These are phyloP conservation scores for Entomobrya multifasciata DNA, from an alignment of 2,888 invertebrate species.

Conservation along the genomic window DNA sequence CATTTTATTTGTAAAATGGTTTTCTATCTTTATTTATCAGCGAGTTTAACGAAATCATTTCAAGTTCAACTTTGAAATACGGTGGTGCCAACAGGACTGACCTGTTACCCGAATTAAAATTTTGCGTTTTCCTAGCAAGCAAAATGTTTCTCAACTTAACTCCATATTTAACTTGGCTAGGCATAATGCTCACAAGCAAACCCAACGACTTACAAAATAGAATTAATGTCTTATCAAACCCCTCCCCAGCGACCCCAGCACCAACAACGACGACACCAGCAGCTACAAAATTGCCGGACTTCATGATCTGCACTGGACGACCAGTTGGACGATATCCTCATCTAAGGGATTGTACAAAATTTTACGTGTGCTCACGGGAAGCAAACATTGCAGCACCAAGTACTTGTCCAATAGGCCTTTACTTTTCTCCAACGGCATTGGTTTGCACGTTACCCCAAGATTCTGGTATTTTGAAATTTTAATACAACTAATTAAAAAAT, in stretches of 20 bases:
- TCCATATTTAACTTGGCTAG: slow-evolving; percentile 52
- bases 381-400: neutral
- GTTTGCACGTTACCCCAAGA: slow-evolving; percentile 46
- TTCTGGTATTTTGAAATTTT: no score
- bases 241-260: no score
- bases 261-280: neutral
- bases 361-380: slow-evolving; percentile 5
- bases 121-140: no score
- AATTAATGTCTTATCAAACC: slow-evolving; percentile 17
- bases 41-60: no score
- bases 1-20: no score
- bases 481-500: no score
- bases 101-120: no score
- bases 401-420: neutral
- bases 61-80: no score
- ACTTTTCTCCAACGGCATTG: slow-evolving; percentile 21
- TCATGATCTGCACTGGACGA: slow-evolving; percentile 25
- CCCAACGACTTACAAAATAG: slow-evolving; percentile 27
- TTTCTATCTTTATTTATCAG: no score
- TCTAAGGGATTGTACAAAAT: slow-evolving; percentile 29
- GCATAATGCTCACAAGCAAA: slow-evolving; percentile 51
- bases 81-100: no score
- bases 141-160: slow-evolving; percentile 58
- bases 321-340: slow-evolving; percentile 44
- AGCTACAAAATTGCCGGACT: neutral